Evolutionary conservation across 2,113 vertebrate species (phyloP), one percentile per base, ranked within the genome.

Genomic region (Gopherus flavomarginatus): DNA sequence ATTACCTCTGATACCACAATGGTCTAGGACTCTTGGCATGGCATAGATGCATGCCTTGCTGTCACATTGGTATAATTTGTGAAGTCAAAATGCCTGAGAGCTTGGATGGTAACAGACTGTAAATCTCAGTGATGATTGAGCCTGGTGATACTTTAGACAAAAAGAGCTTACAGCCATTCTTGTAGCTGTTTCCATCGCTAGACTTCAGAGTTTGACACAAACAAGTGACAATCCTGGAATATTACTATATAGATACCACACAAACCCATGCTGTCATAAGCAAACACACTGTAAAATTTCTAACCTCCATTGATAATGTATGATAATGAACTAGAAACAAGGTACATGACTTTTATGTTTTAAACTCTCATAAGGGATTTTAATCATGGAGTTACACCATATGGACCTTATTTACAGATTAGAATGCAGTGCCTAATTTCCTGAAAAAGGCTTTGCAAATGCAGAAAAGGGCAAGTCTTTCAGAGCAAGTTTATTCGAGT

Each of bases 221-320:
- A 22, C 65, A 72, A 19, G 17, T 69, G 8, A 69, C 31, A 38
- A 21, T n/a, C 62, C 3, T n/a, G 16, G 65, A 69, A 69, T 69
- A 35, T 69, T 69, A 13, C n/a, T 69, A 69, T n/a, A 69, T n/a
- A n/a, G 35, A 77, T 81, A 44, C 6, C 75, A 75, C 8, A 21
- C 26, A 42, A 22, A 84, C 31, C 4, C 1, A 81, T 0, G 0
- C 27, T 87, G 56, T 94, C 77, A 17, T 0, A 0, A 65, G 42
- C 10, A 56, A 11, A 38, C 81, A 56, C 53, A 77, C 93, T 85
- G 17, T 78, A 65, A 78, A 52, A 69, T 57, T 22, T 72, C 17
- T 85, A 2, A 78, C 54, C 3, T 50, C 12, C 42, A 2, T 77
- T 8, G 13, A 31, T 69, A 38, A 54, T 84, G 35, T 42, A 65